Evolutionary conservation across 2,888 invertebrate genomes (phyloP).

Genomic region (Masnerella sp.): DNA sequence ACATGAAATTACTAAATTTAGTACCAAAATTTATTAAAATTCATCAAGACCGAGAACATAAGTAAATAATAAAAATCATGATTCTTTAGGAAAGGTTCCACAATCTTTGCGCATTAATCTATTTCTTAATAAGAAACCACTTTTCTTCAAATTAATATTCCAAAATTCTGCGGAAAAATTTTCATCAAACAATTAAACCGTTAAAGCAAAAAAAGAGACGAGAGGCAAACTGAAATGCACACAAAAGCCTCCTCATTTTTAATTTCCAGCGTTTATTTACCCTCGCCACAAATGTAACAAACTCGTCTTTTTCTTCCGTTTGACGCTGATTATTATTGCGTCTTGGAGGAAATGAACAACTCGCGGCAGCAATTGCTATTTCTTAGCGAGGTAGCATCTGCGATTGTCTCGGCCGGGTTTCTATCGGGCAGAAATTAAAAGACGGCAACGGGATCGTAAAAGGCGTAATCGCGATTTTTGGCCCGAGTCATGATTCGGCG

Average conservation of each 20-base stretch:
- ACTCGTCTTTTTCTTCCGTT: conserved; percentile 15
- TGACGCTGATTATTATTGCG: conserved; percentile 45
- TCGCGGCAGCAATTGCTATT: conserved; percentile 41
- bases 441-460: conserved; percentile 4
- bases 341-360: conserved; percentile 43
- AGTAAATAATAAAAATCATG: no score
- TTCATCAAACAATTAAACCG: no score
- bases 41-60: no score
- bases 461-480: conserved; percentile 28
- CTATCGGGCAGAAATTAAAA: conserved; percentile 40
- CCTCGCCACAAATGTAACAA: conserved; percentile 11
- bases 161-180: no score
- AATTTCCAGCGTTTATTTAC: conserved; percentile 10
- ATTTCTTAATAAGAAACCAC: no score
- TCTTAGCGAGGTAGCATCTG: conserved; percentile 46
- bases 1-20: no score
- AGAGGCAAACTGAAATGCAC: no score
- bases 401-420: conserved; percentile 28
- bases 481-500: conserved; percentile 1
- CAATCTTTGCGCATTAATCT: no score
- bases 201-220: no score
- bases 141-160: no score
- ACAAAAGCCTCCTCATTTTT: not conserved
- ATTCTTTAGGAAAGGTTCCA: no score
- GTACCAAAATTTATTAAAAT: no score